These are phyloP conservation scores for Xiphorhynchus erythropygius DNA, from an alignment of 2,797 vertebrate genomes.

Conservation along the genomic window DNA sequence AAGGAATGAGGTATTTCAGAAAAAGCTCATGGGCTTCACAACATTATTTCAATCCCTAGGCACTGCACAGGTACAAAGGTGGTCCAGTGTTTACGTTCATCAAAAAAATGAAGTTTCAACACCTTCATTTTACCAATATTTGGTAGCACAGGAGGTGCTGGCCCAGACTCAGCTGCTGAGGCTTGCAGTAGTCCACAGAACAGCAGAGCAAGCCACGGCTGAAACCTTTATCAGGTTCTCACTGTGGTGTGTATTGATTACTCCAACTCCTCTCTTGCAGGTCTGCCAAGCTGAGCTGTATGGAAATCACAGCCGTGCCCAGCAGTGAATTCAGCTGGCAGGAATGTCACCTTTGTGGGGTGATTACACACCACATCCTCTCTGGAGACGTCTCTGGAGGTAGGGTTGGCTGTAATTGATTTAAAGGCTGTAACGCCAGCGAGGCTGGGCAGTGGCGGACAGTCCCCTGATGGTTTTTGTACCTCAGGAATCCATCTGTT, in stretches of 20 bases:
- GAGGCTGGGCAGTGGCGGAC: background rate
- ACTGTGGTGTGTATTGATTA: constrained; percentile 31
- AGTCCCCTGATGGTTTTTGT: background rate
- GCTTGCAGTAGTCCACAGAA: background rate
- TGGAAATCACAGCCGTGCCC: background rate
- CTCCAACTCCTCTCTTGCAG: background rate
- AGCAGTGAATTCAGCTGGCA: background rate
- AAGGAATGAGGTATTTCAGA: background rate
- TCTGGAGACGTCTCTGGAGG: background rate
- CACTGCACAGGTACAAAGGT: background rate
- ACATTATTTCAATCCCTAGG: background rate
- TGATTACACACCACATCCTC: background rate
- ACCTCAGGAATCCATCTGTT: background rate
- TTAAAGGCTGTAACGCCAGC: background rate
- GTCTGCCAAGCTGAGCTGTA: constrained; percentile 11
- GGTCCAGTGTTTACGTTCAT: background rate
- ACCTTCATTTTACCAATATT: background rate
- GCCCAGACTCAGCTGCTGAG: background rate
- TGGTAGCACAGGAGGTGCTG: background rate
- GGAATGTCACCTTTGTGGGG: background rate
- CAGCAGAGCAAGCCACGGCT: background rate
- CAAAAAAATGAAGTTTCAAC: background rate
- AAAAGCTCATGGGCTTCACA: background rate
- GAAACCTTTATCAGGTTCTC: constrained; percentile 23
- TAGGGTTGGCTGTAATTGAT: background rate